Percentiles rank a stretch among this genome's conserved stretches.
phyloP scores from a whole-genome alignment of 2,113 vertebrate genomes.

The Neopipo cinnamomea region DNA sequence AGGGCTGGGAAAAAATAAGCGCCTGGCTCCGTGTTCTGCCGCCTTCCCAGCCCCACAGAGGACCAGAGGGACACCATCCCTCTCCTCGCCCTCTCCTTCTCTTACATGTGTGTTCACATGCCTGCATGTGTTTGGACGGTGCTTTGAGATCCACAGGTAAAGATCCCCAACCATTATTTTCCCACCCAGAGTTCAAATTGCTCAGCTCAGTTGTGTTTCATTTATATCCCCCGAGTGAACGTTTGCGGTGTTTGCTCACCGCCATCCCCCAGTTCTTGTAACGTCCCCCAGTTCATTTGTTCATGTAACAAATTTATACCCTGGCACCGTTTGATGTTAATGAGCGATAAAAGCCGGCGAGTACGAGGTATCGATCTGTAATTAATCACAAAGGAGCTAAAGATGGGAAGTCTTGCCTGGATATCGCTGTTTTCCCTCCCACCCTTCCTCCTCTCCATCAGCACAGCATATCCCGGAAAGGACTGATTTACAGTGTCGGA shows the following conservation, averaged over 20 bases:
- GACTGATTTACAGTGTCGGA: neutral
- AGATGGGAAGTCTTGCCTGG: neutral
- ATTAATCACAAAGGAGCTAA: neutral
- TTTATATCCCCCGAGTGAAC: neutral
- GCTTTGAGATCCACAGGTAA: neutral
- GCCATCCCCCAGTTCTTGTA: neutral
- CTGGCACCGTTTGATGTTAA: neutral
- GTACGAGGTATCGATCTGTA: neutral
- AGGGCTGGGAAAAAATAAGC: neutral
- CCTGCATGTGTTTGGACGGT: neutral
- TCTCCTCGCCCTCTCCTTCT: neutral
- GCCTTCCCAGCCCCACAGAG: neutral
- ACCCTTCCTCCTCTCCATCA: neutral
- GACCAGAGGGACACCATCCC: neutral
- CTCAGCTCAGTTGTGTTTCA: accelerated
- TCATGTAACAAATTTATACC: neutral
- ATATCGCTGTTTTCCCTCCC: neutral
- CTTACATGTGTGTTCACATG: neutral
- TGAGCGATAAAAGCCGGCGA: neutral
- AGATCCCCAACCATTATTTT: neutral
- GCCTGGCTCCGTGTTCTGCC: neutral
- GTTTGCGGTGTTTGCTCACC: neutral
- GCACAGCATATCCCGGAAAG: slow-evolving; percentile 11
- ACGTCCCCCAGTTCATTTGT: neutral
- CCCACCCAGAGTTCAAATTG: accelerated